Evolutionary conservation across 1,140 invertebrate genomes (phyloP), one percentile per base, ranked within the genome.

Genomic region (Bombus confusus): DNA sequence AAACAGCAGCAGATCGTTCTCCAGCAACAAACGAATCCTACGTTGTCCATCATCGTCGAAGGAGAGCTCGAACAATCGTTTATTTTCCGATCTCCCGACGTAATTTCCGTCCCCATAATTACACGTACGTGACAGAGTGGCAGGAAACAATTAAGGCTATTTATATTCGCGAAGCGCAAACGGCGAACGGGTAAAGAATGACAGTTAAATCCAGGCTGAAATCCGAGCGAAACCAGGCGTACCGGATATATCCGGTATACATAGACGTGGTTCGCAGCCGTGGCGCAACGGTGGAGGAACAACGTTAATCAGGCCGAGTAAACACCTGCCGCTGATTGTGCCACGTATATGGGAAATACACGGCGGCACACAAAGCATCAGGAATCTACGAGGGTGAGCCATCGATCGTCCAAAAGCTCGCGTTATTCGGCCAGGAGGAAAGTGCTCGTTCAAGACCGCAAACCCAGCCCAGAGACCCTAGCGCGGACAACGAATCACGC

Each of bases 291-390:
- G 85, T 68, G 34, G 68, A 79, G 87, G 85, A 91, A 92, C 89
- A 92, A 86, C 88, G 93, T 92, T 93, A 93, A 93, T 93, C 93
- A 93, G 90, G 86, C 81, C 88, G 88, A 80, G 93, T 91, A 93
- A 93, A 93, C 91, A 93, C 88, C 91, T 92, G 89, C 75, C 89
- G 73, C 87, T 93, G 92, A 93, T 93, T 93, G 92, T 91, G 86
- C 87, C 88, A 87, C 87, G 85, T 93, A 89, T 89, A 90, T 83
- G 87, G 87, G 86, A 86, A 92, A 91, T 88, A 87, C 82, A 86
- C 69, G 80, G 86, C 74, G 78, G 77, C 76, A 86, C 76, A 88
- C 88, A 90, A 85, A 88, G 86, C 87, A 71, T 86, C 28, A 79
- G 89, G 81, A 88, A 87, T 86, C 86, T 88, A 91, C 81, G 80